Conservation (phyloP, 2,888 invertebrate genomes). For the Neoascia interrupta region DNA sequence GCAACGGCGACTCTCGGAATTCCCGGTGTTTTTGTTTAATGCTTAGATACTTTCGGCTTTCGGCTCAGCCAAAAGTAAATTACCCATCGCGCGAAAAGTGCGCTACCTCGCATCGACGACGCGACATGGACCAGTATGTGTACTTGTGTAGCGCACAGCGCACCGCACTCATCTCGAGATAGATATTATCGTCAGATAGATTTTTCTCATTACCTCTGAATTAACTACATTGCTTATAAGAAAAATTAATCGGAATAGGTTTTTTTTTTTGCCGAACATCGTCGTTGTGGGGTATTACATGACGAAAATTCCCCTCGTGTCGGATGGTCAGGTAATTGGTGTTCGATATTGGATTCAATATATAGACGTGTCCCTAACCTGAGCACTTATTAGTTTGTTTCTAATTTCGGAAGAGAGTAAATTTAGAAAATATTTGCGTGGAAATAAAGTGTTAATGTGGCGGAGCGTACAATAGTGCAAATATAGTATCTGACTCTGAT, state of each 20-base stretch:
- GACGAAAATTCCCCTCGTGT: conserved; percentile 47
- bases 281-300: conserved; percentile 39
- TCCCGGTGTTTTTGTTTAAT: no score
- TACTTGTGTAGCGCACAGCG: no score
- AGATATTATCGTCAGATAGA: conserved; percentile 14
- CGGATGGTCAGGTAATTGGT: conserved; percentile 34
- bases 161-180: neutral
- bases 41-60: no score
- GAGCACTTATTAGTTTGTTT: conserved; percentile 48
- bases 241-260: conserved; percentile 45
- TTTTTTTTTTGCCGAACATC: conserved; percentile 18
- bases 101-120: conserved; percentile 5
- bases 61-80: conserved; percentile 28
- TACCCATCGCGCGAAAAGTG: conserved; percentile 32
- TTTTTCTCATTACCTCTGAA: conserved; percentile 30
- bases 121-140: no score
- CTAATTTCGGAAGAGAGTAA: conserved; percentile 36
- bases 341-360: conserved; percentile 51
- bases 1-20: conserved; percentile 34
- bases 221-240: conserved; percentile 50
- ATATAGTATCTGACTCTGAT: no score
- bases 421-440: conserved; percentile 24
- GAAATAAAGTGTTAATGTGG: no score
- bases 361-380: conserved; percentile 46
- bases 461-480: no score